Evolutionary conservation across 2,113 vertebrate genomes (phyloP), one percentile per base, ranked within the genome.

Genomic region (Psophia crepitans): DNA sequence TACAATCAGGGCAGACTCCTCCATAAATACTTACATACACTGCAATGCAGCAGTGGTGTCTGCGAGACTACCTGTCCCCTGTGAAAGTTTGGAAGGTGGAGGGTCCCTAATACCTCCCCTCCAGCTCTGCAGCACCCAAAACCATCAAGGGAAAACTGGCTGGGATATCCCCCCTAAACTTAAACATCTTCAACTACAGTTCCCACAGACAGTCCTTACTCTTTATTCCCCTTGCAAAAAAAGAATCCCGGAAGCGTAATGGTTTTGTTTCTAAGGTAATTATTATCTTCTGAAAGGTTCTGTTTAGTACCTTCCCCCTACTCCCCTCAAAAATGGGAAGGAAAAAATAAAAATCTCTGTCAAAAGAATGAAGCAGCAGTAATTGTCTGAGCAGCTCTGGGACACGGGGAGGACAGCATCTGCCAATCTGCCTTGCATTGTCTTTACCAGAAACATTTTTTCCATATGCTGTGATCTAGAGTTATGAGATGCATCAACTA

Each of bases 381-480:
- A 58, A 51, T 93, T 77, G 57, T 61, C 22, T 80, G 73, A 94
- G 80, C 60, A 80, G 65, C 51, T 24, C 33, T 63, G 54, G 57
- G 19, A 60, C 22, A 24, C 0, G 8, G 39, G 57, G 44, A 87
- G 44, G 75, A 48, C 74, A 83, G 58, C 51, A 89, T 33, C 76
- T 93, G 76, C 75, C 75, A 66, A 11, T 83, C 37, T 95, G 81
- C 44, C 33, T 56, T 60, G 30, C 6, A 0, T 74, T 92, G 43
- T 70, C 76, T 94, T 84, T 33, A 61, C 75, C 24, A 70, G 85
- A 90, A 93, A 53, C 84, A 32, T 20, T 68, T 92, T 90, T 92
- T 88, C 78, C 32, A 5, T 84, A 10, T 48, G 56, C 75, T 94
- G n/a, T 69, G 48, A 18, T 92, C 64, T 69, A 14, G 63, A 64